Percentiles rank a stretch among this genome's conserved stretches.
Evolutionary conservation across 2,888 invertebrate genomes (phyloP).

Genomic region (Cephalotes varians): DNA sequence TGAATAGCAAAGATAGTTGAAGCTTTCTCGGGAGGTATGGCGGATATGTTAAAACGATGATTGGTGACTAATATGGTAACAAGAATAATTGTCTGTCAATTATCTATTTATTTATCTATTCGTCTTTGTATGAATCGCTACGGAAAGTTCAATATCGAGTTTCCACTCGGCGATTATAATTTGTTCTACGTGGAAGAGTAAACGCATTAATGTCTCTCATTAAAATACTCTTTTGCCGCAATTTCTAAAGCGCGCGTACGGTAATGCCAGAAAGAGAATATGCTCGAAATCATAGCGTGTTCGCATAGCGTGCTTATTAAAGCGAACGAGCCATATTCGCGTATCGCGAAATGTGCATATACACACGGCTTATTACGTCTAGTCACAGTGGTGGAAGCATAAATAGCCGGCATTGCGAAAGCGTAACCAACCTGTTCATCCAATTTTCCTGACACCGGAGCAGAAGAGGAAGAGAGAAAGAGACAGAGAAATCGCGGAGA

Average conservation of each 20-base stretch:
- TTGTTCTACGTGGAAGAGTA: not conserved
- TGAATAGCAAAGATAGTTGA: constrained; percentile 6
- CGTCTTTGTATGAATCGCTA: not conserved
- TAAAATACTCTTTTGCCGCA: not conserved
- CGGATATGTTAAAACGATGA: constrained; percentile 21
- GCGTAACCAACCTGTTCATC: constrained; percentile 45
- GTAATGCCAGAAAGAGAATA: constrained; percentile 4
- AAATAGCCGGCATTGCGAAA: constrained; percentile 50
- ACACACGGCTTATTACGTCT: constrained; percentile 34
- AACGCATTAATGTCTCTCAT: not conserved
- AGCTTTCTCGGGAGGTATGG: not conserved
- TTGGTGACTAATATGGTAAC: not conserved
- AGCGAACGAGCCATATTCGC: not conserved
- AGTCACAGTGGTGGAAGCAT: constrained; percentile 5
- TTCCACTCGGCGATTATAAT: not conserved
- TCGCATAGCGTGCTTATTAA: constrained; percentile 15
- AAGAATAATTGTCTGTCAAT: not conserved
- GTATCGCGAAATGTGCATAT: constrained; percentile 17
- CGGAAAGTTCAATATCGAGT: not conserved
- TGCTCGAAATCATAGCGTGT: constrained; percentile 18
- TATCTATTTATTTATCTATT: not conserved
- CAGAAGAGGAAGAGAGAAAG: not conserved
- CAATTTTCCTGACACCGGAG: constrained; percentile 19
- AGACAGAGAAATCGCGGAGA: constrained; percentile 35
- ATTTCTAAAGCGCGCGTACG: not conserved